These are phyloP conservation scores for Cotesia glomerata DNA, from an alignment of 1,140 invertebrate species.

Conservation along the genomic window DNA sequence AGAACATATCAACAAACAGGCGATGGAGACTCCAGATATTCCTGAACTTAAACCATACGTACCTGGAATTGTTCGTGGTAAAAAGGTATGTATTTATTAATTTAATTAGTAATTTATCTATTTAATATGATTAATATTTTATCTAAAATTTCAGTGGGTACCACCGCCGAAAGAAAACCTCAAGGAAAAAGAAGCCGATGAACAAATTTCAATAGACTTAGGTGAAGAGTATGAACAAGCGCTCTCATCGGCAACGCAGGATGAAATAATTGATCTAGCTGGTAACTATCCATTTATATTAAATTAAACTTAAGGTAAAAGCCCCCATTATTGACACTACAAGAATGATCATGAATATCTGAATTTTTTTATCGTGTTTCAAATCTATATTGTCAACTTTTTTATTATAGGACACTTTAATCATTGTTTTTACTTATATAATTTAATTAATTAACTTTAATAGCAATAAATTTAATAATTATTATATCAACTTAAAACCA, in stretches of 20 bases:
- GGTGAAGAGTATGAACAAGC: constrained; percentile 96
- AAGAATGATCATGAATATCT: no score
- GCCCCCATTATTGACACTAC: no score
- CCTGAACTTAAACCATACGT: constrained; percentile 95
- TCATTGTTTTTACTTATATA: no score
- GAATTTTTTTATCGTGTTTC: no score
- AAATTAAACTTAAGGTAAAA: no score
- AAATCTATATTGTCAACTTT: no score
- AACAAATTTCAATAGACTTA: constrained; percentile 90
- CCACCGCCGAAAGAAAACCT: constrained; percentile 80
- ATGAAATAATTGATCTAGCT: constrained; percentile 98
- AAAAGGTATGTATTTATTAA: constrained; percentile 71
- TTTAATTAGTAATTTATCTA: background rate
- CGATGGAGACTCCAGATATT: constrained; percentile 95
- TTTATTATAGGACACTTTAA: no score
- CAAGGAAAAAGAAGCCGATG: constrained; percentile 82
- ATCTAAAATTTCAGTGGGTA: constrained; percentile 73
- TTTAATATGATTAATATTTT: constrained; percentile 14
- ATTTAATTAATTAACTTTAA: no score
- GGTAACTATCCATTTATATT: constrained; percentile 66
- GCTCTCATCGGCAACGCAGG: constrained; percentile 88
- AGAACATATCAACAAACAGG: constrained; percentile 97
- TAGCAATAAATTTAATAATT: no score
- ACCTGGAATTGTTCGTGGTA: constrained; percentile 86
- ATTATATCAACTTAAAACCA: no score